phyloP scores from a whole-genome alignment of 37 sponge, comb jelly and placozoan species.

The Halisarca cf. caerulea region DNA sequence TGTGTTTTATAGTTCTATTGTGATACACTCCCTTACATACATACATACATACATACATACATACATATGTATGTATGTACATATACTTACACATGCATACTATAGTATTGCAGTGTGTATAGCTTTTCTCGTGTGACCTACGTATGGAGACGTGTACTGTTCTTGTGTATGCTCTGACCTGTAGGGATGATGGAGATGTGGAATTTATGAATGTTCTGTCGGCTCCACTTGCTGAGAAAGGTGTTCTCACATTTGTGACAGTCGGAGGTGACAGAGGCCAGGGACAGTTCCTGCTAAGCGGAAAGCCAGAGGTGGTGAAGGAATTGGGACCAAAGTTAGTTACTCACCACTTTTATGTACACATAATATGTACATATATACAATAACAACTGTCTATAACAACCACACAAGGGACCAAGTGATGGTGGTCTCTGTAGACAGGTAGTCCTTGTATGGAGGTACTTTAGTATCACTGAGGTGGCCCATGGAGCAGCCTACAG shows the following conservation, averaged over 20 bases:
- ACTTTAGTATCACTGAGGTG: too few relatives aligned
- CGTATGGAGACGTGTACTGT: too few relatives aligned
- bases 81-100: not conserved
- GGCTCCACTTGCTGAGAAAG: slow-evolving; percentile 56
- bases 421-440: too few relatives aligned
- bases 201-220: slow-evolving; percentile 87
- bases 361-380: not conserved
- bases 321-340: slow-evolving; percentile 83
- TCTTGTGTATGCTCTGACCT: too few relatives aligned
- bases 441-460: too few relatives aligned
- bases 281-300: slow-evolving; percentile 89
- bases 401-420: too few relatives aligned
- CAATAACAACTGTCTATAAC: not conserved
- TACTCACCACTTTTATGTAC: not conserved
- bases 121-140: not conserved
- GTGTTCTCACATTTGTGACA: slow-evolving; percentile 71
- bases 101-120: not conserved
- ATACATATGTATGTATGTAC: slow-evolving; percentile 33
- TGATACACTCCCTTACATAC: too few relatives aligned
- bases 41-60: too few relatives aligned
- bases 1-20: too few relatives aligned
- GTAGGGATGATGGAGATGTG: slow-evolving; percentile 86
- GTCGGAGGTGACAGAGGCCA: slow-evolving; percentile 73
- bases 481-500: too few relatives aligned
- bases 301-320: slow-evolving; percentile 61